These are phyloP conservation scores for Diarsia mendica DNA, from an alignment of 2,888 invertebrate genomes.

Conservation along the genomic window DNA sequence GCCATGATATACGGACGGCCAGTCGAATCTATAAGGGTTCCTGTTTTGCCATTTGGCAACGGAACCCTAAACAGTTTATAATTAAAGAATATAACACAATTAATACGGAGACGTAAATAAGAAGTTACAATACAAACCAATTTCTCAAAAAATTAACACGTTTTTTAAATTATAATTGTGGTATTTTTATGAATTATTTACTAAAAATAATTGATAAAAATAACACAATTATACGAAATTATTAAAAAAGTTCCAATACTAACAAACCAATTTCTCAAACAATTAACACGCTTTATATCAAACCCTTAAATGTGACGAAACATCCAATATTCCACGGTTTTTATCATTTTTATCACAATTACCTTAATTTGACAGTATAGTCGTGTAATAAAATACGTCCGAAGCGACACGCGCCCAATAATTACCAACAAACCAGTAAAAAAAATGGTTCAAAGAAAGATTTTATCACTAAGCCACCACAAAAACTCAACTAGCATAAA, in stretches of 20 bases:
- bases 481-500: constrained; percentile 18
- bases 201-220: background rate
- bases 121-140: no score
- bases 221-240: background rate
- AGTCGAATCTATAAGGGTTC: background rate
- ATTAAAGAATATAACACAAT: no score
- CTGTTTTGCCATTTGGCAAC: background rate
- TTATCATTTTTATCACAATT: constrained; percentile 69
- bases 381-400: constrained; percentile 69
- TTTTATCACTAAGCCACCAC: constrained; percentile 67
- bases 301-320: constrained; percentile 61
- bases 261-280: constrained; percentile 56
- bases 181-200: no score
- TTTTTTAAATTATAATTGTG: no score
- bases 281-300: constrained; percentile 62
- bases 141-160: no score
- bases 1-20: no score
- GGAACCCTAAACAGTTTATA: background rate
- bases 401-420: constrained; percentile 70
- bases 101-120: no score
- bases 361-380: constrained; percentile 72
- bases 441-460: constrained; percentile 72
- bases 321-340: constrained; percentile 62
- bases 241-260: constrained; percentile 17
- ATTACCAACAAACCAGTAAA: constrained; percentile 72